Evolutionary conservation across 2,113 vertebrate genomes (phyloP).

Genomic region (Microcebus griseorufus): DNA sequence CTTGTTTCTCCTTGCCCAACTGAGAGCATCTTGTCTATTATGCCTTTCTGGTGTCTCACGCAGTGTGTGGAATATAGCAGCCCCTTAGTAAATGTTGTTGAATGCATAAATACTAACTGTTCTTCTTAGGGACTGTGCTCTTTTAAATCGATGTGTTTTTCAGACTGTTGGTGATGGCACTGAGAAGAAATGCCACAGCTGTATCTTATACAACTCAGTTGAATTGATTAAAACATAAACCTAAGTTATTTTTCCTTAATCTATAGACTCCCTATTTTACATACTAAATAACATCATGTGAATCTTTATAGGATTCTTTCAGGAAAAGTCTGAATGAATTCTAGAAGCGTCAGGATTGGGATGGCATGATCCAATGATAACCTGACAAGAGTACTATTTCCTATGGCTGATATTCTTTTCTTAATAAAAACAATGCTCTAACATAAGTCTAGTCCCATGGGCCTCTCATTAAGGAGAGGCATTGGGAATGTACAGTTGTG

Average conservation of each 20-base stretch:
- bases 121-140: not conserved
- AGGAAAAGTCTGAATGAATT: not conserved
- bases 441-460: not conserved
- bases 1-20: not conserved
- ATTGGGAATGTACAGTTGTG: not conserved
- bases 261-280: not conserved
- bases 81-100: not conserved
- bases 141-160: not conserved
- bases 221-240: not conserved
- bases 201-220: not conserved
- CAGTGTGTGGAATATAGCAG: not conserved
- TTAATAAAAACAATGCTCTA: not conserved
- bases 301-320: not conserved
- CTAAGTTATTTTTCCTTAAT: not conserved
- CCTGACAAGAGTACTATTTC: not conserved
- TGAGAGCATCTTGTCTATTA: not conserved
- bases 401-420: not conserved
- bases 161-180: not conserved
- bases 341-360: not conserved
- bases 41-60: not conserved
- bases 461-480: not conserved
- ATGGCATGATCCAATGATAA: not conserved
- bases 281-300: not conserved
- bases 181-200: not conserved
- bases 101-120: not conserved